Evolutionary conservation across 1,140 invertebrate genomes (phyloP), one percentile per base, ranked within the genome.

Genomic region (Panulirus ornatus): DNA sequence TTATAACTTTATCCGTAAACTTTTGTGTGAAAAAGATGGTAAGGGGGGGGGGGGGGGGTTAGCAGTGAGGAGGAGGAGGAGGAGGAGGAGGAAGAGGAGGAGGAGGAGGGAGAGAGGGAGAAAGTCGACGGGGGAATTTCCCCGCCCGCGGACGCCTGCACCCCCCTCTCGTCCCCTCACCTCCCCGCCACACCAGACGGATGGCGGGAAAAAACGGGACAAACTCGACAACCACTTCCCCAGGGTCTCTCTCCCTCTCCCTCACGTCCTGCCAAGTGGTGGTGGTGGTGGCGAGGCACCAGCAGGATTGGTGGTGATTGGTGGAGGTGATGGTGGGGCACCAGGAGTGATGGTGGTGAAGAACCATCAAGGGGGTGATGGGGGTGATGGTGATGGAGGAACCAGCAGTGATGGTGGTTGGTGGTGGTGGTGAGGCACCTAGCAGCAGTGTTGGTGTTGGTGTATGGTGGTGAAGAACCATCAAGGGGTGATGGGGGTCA

Each of bases 41-140:
- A 22, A 22, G 11, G 19, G 54, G 16, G 54, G 11, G 16, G 1
- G 22, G 54, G 54, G 1, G 19, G 19, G 19, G 11, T 14, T 14
- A 22, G 19, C 19, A 58, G 19, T 19, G 14, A 22, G 14, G 38
- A 63, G 51, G 11, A 36, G 42, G 54, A 84, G 22, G 30, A 5
- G 27, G 27, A 63, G 81, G 47, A 30, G 40, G 81, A 40, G 51
- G 42, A 40, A 34, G 58, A 83, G 40, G 27, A n/a, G 27, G 76
- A 79, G 42, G 40, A 40, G 47, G 27, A 47, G 76, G 40, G 42
- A 79, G 76, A 47, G 76, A 30, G 27, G 30, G 40, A 47, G 40
- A 30, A 36, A 38, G 73, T 6, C 14, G 22, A 42, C 14, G 73
- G 27, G 73, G 40, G 40, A 44, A n/a, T n/a, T n/a, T n/a, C n/a